These are phyloP conservation scores for Phataginus tricuspis DNA, from an alignment of 2,797 vertebrate species.

Conservation along the genomic window DNA sequence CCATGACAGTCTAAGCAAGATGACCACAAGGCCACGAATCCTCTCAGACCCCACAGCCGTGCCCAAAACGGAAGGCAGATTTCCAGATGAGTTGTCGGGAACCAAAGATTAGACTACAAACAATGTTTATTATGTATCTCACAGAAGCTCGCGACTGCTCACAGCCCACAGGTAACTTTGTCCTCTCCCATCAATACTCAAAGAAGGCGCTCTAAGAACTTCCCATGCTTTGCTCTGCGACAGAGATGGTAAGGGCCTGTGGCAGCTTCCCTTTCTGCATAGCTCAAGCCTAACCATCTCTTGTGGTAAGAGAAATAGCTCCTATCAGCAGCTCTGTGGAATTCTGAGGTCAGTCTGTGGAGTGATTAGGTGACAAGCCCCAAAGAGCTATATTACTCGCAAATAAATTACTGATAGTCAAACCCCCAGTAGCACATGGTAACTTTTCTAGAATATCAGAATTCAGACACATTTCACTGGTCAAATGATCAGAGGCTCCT, in stretches of 20 bases:
- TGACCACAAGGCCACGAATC: not conserved
- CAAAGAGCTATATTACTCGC: not conserved
- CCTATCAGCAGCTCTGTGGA: not conserved
- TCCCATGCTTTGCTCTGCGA: not conserved
- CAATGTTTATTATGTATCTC: not conserved
- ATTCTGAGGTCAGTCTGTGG: not conserved
- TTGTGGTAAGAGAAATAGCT: not conserved
- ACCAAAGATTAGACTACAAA: not conserved
- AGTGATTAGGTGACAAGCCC: not conserved
- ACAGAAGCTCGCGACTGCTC: not conserved
- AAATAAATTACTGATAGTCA: not conserved
- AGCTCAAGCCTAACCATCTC: not conserved
- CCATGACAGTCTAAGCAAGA: not conserved
- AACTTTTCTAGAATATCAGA: not conserved
- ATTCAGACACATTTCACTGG: not conserved
- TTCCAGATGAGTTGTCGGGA: not conserved
- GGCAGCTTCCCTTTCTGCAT: not conserved
- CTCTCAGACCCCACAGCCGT: not conserved
- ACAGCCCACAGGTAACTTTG: not conserved
- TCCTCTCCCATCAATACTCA: not conserved
- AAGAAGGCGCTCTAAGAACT: not conserved
- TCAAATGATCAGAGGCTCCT: not conserved
- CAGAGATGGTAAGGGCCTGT: not conserved
- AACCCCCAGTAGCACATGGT: not conserved
- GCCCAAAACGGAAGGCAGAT: not conserved